Percentiles rank a stretch among this genome's conserved stretches.
phyloP scores from a whole-genome alignment of 2,113 vertebrate species.

The Cyprinus carpio region DNA sequence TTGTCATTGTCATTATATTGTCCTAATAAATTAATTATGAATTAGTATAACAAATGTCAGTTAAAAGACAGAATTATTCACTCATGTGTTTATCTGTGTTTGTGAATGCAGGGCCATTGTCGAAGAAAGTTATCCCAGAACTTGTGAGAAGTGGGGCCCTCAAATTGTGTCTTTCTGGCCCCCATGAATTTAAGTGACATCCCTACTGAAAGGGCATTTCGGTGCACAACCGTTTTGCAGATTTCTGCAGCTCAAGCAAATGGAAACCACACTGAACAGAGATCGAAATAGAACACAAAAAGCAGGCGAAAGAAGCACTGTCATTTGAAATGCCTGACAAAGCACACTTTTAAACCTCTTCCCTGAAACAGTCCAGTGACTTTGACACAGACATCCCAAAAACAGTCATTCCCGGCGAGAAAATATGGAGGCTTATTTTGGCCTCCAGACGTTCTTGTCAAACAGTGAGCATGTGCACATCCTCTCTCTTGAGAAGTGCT shows the following conservation, averaged over 20 bases:
- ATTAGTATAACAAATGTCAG: not conserved
- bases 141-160: not conserved
- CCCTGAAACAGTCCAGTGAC: slow-evolving; percentile 17
- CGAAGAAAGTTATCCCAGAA: not conserved
- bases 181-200: not conserved
- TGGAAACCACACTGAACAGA: slow-evolving; percentile 39
- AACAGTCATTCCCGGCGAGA: slow-evolving; percentile 18
- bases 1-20: not conserved
- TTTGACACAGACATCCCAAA: slow-evolving; percentile 24
- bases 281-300: slow-evolving; percentile 40
- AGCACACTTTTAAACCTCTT: slow-evolving; percentile 11
- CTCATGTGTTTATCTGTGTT: not conserved
- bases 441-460: slow-evolving; percentile 26
- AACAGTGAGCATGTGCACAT: slow-evolving; percentile 43
- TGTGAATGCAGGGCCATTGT: not conserved
- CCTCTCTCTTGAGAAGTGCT: slow-evolving; percentile 11
- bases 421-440: slow-evolving; percentile 38
- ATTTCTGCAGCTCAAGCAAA: slow-evolving; percentile 25
- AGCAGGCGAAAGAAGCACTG: slow-evolving; percentile 38
- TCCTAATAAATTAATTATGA: not conserved
- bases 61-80: not conserved
- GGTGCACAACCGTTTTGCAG: slow-evolving; percentile 35
- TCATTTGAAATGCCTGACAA: slow-evolving; percentile 24
- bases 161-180: not conserved
- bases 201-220: slow-evolving; percentile 44